Percentiles rank a stretch among this genome's conserved stretches.
Evolutionary conservation across 2,113 vertebrate genomes (phyloP).

Genomic region (Mola mola): DNA sequence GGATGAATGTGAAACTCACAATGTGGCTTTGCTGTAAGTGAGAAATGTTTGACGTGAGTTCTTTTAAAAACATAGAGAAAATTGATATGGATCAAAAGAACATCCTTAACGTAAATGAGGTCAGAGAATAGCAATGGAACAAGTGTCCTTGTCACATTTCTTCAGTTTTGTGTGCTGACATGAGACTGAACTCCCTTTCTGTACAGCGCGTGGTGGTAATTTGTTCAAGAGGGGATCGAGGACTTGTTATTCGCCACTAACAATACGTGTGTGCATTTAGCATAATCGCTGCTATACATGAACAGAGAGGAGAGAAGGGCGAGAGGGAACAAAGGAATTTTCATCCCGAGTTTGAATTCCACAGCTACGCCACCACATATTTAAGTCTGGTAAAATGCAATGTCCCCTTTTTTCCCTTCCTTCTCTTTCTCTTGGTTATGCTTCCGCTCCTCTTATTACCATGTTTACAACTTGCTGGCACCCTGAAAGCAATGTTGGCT

Average conservation of each 20-base stretch:
- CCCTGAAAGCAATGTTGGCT: slow-evolving; percentile 49
- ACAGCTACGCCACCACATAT: slow-evolving; percentile 6
- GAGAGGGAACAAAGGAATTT: background rate
- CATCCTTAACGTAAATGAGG: no score
- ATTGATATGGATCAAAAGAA: no score
- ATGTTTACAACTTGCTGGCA: slow-evolving; percentile 66
- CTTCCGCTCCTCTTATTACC: slow-evolving; percentile 53
- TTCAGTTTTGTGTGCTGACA: no score
- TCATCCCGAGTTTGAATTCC: slow-evolving; percentile 16
- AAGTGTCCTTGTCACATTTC: no score
- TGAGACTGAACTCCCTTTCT: background rate
- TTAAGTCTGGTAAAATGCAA: slow-evolving; percentile 25
- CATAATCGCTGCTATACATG: slow-evolving; percentile 11
- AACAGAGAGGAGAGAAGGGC: slow-evolving; percentile 2
- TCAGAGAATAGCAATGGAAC: no score
- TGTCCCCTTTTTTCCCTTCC: background rate
- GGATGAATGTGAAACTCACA: no score
- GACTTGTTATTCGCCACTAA: slow-evolving; percentile 35
- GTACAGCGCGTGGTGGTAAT: slow-evolving; percentile 1
- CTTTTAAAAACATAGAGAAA: no score
- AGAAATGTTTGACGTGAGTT: no score
- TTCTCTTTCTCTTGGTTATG: slow-evolving; percentile 31
- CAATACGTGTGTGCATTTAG: slow-evolving; percentile 28
- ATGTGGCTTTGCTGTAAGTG: no score
- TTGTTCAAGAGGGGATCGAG: slow-evolving; percentile 3